Percentiles rank a stretch among this genome's conserved stretches.
phyloP scores from a whole-genome alignment of 2,888 invertebrate species.

The Kuschelorhynchus macadamiae region DNA sequence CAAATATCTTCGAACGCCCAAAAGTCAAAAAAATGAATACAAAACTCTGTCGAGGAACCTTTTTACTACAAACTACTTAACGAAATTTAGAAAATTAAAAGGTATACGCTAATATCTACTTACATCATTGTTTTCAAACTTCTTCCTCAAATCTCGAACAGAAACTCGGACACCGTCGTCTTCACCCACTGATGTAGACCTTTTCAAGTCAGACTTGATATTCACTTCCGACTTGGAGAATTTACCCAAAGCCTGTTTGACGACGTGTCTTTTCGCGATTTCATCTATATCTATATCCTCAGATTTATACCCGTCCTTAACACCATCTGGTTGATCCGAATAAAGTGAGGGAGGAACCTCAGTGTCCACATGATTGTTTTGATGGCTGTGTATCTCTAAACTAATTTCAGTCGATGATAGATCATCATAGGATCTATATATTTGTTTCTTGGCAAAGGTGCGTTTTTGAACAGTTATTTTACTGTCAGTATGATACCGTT shows the following conservation, averaged over 20 bases:
- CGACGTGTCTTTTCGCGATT: slow-evolving; percentile 53
- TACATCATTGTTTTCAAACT: slow-evolving; percentile 61
- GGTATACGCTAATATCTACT: slow-evolving; percentile 42
- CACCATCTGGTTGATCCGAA: background rate
- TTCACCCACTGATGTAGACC: slow-evolving; percentile 27
- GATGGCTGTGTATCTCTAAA: slow-evolving; percentile 22
- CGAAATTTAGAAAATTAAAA: no score
- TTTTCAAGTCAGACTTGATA: slow-evolving; percentile 12
- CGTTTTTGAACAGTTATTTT: slow-evolving; percentile 7
- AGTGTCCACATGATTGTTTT: slow-evolving; percentile 6
- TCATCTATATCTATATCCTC: slow-evolving; percentile 52
- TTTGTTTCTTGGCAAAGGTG: background rate
- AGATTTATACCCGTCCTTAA: slow-evolving; percentile 22
- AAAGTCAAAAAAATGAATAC: no score
- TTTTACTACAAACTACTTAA: no score
- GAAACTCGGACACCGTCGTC: slow-evolving; percentile 53
- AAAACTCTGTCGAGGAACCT: no score
- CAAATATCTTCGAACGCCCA: no score
- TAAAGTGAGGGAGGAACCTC: background rate
- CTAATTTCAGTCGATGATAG: slow-evolving; percentile 36
- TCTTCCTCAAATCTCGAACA: slow-evolving; percentile 61
- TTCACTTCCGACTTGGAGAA: slow-evolving; percentile 58
- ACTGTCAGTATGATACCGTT: slow-evolving; percentile 4
- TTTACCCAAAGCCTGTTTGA: slow-evolving; percentile 56
- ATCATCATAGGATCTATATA: slow-evolving; percentile 17